These are phyloP conservation scores for Erythrolamprus reginae DNA, from an alignment of 2,113 vertebrate species.

Conservation along the genomic window DNA sequence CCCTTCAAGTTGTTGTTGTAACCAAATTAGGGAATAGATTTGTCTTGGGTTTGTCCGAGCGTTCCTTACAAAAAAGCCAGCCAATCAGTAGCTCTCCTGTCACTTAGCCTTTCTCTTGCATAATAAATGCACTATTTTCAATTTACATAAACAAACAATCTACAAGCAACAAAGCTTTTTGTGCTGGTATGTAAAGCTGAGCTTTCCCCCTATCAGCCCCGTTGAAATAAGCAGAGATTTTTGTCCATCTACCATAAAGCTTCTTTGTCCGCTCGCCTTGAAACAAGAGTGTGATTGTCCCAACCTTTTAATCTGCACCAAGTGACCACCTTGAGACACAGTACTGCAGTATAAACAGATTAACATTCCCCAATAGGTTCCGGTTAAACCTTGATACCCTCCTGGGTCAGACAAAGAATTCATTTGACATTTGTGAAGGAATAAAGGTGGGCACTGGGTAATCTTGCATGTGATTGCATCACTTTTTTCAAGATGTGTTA, in stretches of 20 bases:
- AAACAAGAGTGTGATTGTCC: constrained; percentile 78
- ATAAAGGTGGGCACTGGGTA: neutral
- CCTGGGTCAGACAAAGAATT: neutral
- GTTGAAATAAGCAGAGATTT: constrained; percentile 70
- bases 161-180: constrained; percentile 65
- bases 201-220: constrained; percentile 67
- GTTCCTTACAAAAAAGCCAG: constrained; percentile 3
- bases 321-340: constrained; percentile 73
- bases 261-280: constrained; percentile 76
- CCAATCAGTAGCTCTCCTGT: constrained; percentile 49
- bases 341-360: constrained; percentile 70
- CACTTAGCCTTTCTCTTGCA: constrained; percentile 47
- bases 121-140: constrained; percentile 62
- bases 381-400: constrained; percentile 41
- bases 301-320: constrained; percentile 75
- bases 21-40: constrained; percentile 22
- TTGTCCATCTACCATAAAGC: constrained; percentile 79
- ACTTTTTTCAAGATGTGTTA: neutral
- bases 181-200: constrained; percentile 64
- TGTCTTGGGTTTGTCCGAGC: constrained; percentile 34
- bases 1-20: neutral
- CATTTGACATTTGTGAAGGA: constrained; percentile 1
- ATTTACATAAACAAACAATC: constrained; percentile 74
- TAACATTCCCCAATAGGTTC: constrained; percentile 75
- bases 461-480: fast-evolving